phyloP scores from a whole-genome alignment of 1,140 invertebrate genomes.

The Trichonephila clavipes region DNA sequence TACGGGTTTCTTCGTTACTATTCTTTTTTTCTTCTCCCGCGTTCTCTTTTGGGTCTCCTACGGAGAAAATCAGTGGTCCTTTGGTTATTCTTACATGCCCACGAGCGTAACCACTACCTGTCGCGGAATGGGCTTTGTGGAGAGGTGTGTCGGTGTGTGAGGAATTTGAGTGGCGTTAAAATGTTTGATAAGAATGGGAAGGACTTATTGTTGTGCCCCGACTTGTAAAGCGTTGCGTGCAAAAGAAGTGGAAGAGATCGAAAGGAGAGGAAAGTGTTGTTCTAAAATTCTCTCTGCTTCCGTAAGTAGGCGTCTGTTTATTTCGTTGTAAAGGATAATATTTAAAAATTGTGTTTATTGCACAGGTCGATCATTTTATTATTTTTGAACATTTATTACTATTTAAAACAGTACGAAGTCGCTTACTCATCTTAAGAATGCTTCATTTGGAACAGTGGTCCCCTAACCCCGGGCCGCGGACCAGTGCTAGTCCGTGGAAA shows the following conservation, averaged over 20 bases:
- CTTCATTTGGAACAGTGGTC: too few species aligned
- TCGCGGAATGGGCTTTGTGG: neutral
- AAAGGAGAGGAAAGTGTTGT: neutral
- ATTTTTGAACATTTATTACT: too few species aligned
- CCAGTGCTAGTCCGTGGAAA: too few species aligned
- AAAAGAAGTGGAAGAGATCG: neutral
- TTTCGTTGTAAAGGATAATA: neutral
- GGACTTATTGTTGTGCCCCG: conserved; percentile 10
- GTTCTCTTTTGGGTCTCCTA: conserved; percentile 30
- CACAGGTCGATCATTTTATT: too few species aligned
- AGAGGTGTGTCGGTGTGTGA: neutral
- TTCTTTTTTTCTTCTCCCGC: neutral
- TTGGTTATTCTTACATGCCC: neutral
- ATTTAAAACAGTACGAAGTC: too few species aligned
- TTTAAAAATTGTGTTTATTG: too few species aligned
- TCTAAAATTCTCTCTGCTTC: neutral
- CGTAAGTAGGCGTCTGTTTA: neutral
- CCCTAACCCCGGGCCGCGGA: too few species aligned
- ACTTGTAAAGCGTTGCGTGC: neutral
- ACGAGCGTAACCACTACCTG: neutral
- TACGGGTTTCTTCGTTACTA: conserved; percentile 3
- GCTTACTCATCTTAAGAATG: too few species aligned
- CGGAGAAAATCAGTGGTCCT: conserved; percentile 1
- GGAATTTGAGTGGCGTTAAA: neutral
- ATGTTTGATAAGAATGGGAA: neutral